These are phyloP conservation scores for Enteromius fasciolatus DNA, from an alignment of 2,797 vertebrate genomes.

Conservation along the genomic window DNA sequence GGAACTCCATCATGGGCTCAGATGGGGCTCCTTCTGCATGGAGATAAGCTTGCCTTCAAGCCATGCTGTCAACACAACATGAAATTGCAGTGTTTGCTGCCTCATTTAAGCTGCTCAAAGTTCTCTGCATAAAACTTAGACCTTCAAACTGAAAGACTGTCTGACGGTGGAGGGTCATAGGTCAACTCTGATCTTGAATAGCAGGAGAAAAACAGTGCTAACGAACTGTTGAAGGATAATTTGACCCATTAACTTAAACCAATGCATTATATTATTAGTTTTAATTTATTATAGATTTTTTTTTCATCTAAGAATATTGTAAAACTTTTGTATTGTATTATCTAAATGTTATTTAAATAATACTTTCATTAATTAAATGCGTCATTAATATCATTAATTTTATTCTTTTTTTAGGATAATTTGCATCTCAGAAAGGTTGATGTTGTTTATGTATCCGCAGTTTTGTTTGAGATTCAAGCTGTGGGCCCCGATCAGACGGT, in stretches of 20 bases:
- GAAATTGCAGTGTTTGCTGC: conserved; percentile 36
- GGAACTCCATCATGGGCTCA: conserved; percentile 34
- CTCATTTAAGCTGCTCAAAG: conserved; percentile 39
- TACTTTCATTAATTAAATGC: too few species aligned
- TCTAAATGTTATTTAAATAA: too few species aligned
- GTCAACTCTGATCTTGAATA: neutral
- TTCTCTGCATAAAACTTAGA: conserved; percentile 4
- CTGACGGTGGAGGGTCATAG: neutral
- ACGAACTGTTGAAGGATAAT: neutral
- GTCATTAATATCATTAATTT: too few species aligned
- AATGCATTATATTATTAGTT: too few species aligned
- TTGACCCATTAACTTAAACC: neutral
- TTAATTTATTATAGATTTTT: too few species aligned
- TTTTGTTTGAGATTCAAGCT: conserved; percentile 16
- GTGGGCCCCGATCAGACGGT: neutral
- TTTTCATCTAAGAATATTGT: too few species aligned
- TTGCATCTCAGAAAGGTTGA: conserved; percentile 21
- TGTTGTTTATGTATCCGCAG: conserved; percentile 10
- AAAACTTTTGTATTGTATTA: too few species aligned
- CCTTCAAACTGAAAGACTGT: neutral
- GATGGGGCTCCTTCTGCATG: conserved; percentile 43
- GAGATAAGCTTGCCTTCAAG: conserved; percentile 42
- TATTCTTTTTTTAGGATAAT: neutral
- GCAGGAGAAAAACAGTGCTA: neutral
- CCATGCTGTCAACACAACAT: conserved; percentile 45